phyloP scores from a whole-genome alignment of 1,140 invertebrate species.

The Drosophila micromelanica region DNA sequence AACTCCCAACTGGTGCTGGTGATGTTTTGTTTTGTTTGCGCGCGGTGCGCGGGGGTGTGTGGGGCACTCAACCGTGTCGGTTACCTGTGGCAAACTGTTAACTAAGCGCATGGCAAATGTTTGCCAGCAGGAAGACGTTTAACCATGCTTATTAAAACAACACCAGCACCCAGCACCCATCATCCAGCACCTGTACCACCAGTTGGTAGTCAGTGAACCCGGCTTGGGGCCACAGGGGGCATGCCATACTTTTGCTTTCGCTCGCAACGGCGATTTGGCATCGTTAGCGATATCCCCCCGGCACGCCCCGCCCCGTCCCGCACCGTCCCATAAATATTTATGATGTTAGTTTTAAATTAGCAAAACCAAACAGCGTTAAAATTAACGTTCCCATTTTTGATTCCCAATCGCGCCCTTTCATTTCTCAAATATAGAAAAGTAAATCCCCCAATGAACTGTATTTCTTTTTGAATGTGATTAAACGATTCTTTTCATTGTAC shows the following conservation, averaged over 20 bases:
- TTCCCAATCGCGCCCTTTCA: constrained; percentile 28
- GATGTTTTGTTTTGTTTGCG: constrained; percentile 58
- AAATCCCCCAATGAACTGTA: constrained; percentile 3
- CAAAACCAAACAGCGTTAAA: constrained; percentile 71
- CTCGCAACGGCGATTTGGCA: constrained; percentile 62
- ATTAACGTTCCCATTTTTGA: constrained; percentile 63
- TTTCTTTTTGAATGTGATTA: constrained; percentile 9
- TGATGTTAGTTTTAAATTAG: constrained; percentile 82
- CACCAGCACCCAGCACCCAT: constrained; percentile 21
- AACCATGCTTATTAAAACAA: constrained; percentile 74
- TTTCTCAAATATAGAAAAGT: constrained; percentile 24
- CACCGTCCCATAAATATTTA: constrained; percentile 66
- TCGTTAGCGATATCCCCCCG: constrained; percentile 27
- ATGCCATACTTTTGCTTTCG: constrained; percentile 79
- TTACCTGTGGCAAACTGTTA: constrained; percentile 80
- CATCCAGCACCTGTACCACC: constrained; percentile 2
- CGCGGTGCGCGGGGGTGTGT: constrained; percentile 25
- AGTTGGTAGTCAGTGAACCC: constrained; percentile 36
- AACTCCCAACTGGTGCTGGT: constrained; percentile 18
- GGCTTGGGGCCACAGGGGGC: constrained; percentile 62
- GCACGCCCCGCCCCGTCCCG: not conserved
- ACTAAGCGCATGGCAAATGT: constrained; percentile 79
- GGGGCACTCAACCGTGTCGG: constrained; percentile 71
- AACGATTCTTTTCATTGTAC: constrained; percentile 6
- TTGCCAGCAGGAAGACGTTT: constrained; percentile 77